Evolutionary conservation across 1,140 invertebrate genomes (phyloP), one percentile per base, ranked within the genome.

Genomic region (Zaprionus inermis): DNA sequence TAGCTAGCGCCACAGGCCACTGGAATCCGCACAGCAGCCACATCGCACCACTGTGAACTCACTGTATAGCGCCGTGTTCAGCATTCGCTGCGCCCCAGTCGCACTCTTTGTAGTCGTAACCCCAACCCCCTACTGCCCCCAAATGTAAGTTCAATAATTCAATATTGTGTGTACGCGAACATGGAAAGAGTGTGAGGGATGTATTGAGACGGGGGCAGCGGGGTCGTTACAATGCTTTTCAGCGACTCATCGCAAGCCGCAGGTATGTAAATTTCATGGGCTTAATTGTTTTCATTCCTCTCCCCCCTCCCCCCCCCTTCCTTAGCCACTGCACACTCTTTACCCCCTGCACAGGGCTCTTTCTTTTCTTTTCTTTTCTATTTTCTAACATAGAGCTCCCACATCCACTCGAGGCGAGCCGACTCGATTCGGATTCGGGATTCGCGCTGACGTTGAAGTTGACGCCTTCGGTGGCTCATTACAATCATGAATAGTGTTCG

Each of bases 401-500:
- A 32, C n/a, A 32, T 32, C 30, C 44, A 49, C 10, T 41, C 38
- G 12, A 16, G 51, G 22, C 1, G 51, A 22, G 11, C 49, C 28
- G 14, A n/a, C 20, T 46, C 11, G 22, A 10, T 55, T 75, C 76
- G 60, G 58, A 41, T 59, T 18, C 54, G 30, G 34, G 55, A 36
- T 49, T 67, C 22, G 49, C 44, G 68, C 51, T 57, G 83, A 82
- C 73, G 81, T 38, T 66, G 84, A 60, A 70, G 78, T 81, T 89
- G 84, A 89, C 84, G 84, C 84, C 84, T 89, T 89, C 84, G 84
- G 80, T 89, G 84, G 84, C 84, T 89, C 84, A 89, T 89, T 89
- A 89, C 84, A 89, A 89, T 89, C 80, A 83, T 89, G 89, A 81
- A 83, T 70, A 80, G 78, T 66, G 83, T 78, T 75, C 81, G 76